Conservation (phyloP, 2,797 vertebrate species). For the Brachyrhaphis roseni region DNA sequence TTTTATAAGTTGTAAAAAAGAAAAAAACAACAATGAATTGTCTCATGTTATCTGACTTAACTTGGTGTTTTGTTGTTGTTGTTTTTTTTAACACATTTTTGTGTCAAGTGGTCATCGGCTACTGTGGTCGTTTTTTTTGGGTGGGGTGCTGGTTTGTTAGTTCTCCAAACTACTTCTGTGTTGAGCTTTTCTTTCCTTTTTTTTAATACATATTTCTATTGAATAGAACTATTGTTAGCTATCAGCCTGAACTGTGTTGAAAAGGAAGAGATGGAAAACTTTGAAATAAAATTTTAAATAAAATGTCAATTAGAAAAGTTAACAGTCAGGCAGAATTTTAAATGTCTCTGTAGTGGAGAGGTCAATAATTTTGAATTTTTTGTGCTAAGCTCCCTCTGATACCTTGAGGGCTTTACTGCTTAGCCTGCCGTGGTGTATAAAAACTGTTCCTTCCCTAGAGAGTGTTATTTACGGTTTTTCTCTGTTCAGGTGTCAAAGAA, state of each 20-base stretch:
- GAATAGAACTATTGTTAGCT: not conserved
- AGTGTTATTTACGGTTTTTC: not conserved
- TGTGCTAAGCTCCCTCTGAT: not conserved
- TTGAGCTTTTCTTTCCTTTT: not conserved
- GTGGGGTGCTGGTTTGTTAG: not conserved
- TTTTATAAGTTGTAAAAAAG: not conserved
- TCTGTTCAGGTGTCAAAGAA: slow-evolving; percentile 85
- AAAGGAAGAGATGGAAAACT: not conserved
- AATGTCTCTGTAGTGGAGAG: not conserved
- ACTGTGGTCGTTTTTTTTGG: not conserved
- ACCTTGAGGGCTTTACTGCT: not conserved
- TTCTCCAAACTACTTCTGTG: not conserved
- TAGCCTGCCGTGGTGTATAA: not conserved
- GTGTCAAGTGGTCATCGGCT: not conserved
- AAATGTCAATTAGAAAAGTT: not conserved
- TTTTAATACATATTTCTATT: not conserved
- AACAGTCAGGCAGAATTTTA: not conserved
- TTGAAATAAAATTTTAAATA: not conserved
- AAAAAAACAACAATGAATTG: not conserved
- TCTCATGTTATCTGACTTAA: not conserved
- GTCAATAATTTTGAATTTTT: not conserved
- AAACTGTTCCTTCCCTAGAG: too few relatives aligned
- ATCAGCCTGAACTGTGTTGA: not conserved
- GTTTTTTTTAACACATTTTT: not conserved
- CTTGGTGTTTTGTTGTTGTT: too few relatives aligned